phyloP scores from a whole-genome alignment of 2,888 invertebrate species.

The Lasioglossum villosulum region DNA sequence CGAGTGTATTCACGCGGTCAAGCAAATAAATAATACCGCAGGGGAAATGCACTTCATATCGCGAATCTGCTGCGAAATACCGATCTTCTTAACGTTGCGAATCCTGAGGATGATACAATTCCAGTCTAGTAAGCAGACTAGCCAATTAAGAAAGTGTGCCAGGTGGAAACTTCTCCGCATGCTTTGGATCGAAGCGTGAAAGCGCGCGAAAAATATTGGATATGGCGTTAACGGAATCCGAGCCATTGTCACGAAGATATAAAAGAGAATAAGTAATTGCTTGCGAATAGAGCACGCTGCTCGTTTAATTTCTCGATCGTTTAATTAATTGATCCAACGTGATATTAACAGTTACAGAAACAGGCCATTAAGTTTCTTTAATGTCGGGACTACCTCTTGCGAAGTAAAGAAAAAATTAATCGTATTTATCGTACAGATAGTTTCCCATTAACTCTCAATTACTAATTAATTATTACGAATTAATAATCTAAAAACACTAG shows the following conservation, averaged over 20 bases:
- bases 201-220: not conserved
- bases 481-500: no score
- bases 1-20: not conserved
- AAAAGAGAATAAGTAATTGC: not conserved
- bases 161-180: not conserved
- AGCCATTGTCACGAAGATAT: not conserved
- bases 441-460: no score
- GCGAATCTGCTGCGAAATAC: not conserved
- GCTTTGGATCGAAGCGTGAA: not conserved
- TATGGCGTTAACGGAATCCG: not conserved
- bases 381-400: not conserved
- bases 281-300: not conserved
- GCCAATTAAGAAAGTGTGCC: constrained; percentile 62
- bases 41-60: not conserved
- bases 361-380: not conserved
- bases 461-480: no score
- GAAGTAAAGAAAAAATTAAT: no score
- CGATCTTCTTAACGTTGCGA: not conserved
- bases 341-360: not conserved
- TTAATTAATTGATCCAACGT: not conserved
- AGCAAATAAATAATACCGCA: not conserved
- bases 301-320: not conserved
- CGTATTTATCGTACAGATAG: no score
- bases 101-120: constrained; percentile 45
- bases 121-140: constrained; percentile 62